phyloP scores from a whole-genome alignment of 2,113 vertebrate genomes.

The Erpornis zantholeuca region DNA sequence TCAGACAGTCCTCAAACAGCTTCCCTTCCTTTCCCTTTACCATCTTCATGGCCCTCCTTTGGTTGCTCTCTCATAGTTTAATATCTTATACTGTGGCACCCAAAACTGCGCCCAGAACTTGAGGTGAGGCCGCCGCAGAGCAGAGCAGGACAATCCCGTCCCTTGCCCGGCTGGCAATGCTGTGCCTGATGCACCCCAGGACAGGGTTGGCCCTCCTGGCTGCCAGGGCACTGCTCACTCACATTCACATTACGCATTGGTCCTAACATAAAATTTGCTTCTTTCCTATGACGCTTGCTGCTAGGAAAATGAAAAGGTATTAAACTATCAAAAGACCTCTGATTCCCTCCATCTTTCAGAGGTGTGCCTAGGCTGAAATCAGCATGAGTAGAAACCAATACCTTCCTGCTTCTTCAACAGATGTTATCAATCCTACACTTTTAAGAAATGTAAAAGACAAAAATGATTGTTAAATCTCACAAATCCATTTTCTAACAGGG shows the following conservation, averaged over 20 bases:
- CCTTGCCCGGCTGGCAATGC: accelerated
- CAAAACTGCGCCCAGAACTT: background rate
- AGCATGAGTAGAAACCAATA: background rate
- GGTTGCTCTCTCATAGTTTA: background rate
- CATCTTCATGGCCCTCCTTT: background rate
- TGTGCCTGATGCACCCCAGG: background rate
- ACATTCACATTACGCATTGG: background rate
- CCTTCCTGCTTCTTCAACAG: background rate
- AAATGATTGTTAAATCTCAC: background rate
- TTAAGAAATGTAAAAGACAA: background rate
- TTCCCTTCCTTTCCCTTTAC: background rate
- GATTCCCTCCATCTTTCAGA: background rate
- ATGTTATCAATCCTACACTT: background rate
- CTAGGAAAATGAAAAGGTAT: background rate
- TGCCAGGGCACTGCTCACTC: background rate
- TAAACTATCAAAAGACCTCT: background rate
- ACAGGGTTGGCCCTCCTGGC: accelerated
- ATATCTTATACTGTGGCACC: no score
- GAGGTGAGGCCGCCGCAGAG: accelerated
- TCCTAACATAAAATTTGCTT: background rate
- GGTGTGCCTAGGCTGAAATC: background rate
- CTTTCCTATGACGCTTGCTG: background rate
- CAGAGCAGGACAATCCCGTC: background rate
- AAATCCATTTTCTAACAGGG: background rate
- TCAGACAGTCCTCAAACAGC: background rate